A percentile compares a stretch with the other conserved stretches of the same genome.
Conservation (phyloP, 2,888 invertebrate species). For the Eilema griseolum region DNA sequence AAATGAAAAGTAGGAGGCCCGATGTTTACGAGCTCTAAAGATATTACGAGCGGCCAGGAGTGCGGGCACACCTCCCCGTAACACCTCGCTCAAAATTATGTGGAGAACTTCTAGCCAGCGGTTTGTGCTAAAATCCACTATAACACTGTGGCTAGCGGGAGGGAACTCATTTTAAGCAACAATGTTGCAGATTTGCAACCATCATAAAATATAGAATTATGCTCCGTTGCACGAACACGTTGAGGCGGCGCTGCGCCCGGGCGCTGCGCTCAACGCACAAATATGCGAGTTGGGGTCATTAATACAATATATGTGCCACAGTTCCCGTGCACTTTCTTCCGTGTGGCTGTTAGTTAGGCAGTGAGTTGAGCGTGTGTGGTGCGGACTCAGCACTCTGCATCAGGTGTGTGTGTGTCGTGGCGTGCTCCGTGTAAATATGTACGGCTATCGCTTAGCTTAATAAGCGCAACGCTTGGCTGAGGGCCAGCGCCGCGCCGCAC, state of each 20-base stretch:
- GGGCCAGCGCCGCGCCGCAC: slow-evolving; percentile 30
- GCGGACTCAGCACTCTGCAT: slow-evolving; percentile 36
- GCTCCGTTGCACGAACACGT: slow-evolving; percentile 26
- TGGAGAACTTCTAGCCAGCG: slow-evolving; percentile 32
- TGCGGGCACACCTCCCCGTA: slow-evolving; percentile 11
- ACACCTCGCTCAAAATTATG: slow-evolving; percentile 31
- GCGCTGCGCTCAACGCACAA: neutral
- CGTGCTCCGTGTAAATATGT: slow-evolving; percentile 51
- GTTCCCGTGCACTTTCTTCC: slow-evolving; percentile 20
- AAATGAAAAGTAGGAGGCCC: slow-evolving; percentile 8
- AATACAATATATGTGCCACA: slow-evolving; percentile 13
- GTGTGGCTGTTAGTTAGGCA: slow-evolving; percentile 12
- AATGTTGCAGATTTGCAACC: slow-evolving; percentile 34
- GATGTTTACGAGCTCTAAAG: slow-evolving; percentile 14
- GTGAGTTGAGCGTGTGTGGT: slow-evolving; percentile 21
- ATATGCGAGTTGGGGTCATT: neutral
- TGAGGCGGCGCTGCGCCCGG: neutral
- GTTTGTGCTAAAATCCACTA: slow-evolving; percentile 26
- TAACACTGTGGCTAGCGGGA: slow-evolving; percentile 20
- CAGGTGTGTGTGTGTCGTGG: slow-evolving; percentile 17
- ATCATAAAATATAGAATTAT: slow-evolving; percentile 46
- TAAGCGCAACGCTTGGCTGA: slow-evolving; percentile 57
- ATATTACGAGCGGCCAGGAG: slow-evolving; percentile 7
- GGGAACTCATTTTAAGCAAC: slow-evolving; percentile 35
- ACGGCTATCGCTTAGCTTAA: slow-evolving; percentile 66